A percentile compares a stretch with the other conserved stretches of the same genome.
These are phyloP conservation scores for Bubo bubo DNA, from an alignment of 2,113 vertebrate species.

Conservation along the genomic window DNA sequence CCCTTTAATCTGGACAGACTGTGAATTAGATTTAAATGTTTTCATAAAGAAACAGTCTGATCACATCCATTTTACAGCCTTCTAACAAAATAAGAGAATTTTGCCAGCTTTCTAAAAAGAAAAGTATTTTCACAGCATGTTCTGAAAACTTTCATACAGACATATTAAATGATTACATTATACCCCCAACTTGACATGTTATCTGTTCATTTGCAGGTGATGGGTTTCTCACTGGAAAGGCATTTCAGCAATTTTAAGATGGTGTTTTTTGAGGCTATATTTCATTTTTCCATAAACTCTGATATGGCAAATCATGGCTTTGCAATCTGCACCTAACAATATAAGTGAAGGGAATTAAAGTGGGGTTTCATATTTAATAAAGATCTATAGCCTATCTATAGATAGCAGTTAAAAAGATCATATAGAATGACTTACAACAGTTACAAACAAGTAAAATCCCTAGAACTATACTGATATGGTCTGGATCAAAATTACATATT, in stretches of 20 bases:
- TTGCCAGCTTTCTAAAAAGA: neutral
- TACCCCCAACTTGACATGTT: neutral
- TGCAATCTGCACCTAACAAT: neutral
- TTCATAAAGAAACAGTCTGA: neutral
- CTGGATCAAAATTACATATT: neutral
- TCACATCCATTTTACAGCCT: neutral
- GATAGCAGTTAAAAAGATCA: neutral
- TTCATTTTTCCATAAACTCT: neutral
- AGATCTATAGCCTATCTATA: neutral
- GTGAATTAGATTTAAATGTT: neutral
- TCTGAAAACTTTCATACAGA: neutral
- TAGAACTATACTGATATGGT: neutral
- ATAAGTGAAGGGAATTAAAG: neutral
- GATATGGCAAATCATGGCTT: neutral
- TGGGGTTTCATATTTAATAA: neutral
- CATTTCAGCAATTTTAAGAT: neutral
- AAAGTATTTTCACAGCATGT: neutral
- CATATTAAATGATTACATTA: neutral
- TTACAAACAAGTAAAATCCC: neutral
- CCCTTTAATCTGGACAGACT: neutral
- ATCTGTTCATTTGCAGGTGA: neutral
- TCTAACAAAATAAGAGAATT: neutral
- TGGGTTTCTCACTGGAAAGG: neutral
- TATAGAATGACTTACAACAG: neutral
- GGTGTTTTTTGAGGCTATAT: accelerated